Evolutionary conservation across 2,797 vertebrate species (phyloP), one percentile per base, ranked within the genome.

Genomic region (Anniella stebbinsi): DNA sequence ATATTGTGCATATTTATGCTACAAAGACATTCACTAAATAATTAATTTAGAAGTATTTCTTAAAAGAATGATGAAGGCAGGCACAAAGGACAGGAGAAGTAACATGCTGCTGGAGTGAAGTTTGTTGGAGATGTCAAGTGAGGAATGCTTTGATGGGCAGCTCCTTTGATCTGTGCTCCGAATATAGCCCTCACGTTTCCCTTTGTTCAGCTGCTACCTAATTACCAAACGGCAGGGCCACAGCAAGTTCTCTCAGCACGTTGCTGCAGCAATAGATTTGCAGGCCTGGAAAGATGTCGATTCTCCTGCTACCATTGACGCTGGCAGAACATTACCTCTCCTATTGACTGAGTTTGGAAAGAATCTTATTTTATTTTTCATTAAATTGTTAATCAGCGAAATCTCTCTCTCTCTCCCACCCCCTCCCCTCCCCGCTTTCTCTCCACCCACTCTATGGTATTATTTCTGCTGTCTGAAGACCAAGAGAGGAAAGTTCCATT

Each of bases 371-470:
- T 95, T 95, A 93, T 95, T 95, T 89, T 95, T 95, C 94, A 95
- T 95, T 93, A 95, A 97, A 96, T 96, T 95, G 94, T 96, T 97
- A 95, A 96, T 95, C 93, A 94, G 93, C 88, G 94, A 94, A 95
- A 96, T 94, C 92, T 96, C 93, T 93, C n/a, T 51, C 33, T 23
- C 69, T 1, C 73, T 4, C 38, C 9, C 45, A 4, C 70, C 23
- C 54, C 17, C 54, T 4, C 85, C 1, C 78, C 21, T 51, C 30
- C 25, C 5, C 2, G 6, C 17, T 23, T 36, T 30, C 48, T 80
- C 73, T 41, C 60, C 60, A 63, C 60, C 60, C 25, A 33, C 76
- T 78, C 77, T 8, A 36, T 17, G 94, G 95, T 94, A 95, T 94
- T 94, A 95, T 96, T 95, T 95, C 92, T 91, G 91, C 91, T 96